phyloP scores from a whole-genome alignment of 2,888 invertebrate genomes.

The Lamproptera curius region DNA sequence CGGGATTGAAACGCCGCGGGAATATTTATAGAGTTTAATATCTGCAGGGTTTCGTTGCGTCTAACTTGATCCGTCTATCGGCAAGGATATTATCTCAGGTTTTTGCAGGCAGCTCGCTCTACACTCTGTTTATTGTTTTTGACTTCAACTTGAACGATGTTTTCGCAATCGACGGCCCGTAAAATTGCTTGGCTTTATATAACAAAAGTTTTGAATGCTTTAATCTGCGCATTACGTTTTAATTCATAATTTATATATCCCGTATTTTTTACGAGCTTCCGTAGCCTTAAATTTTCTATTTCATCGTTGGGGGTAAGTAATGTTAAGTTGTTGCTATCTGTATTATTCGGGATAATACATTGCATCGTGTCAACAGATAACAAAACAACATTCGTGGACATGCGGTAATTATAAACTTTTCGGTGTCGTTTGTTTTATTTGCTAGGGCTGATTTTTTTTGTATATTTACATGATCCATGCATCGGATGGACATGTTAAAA shows the following conservation, averaged over 20 bases:
- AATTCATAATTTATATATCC: conserved; percentile 18
- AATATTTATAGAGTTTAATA: conserved; percentile 66
- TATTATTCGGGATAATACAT: no score
- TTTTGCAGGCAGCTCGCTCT: conserved; percentile 37
- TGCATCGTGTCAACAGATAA: no score
- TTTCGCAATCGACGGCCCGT: conserved; percentile 31
- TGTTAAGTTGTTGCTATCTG: no score
- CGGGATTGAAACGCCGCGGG: conserved; percentile 53
- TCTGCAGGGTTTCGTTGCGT: conserved; percentile 34
- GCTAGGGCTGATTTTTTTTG: no score
- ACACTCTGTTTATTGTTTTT: conserved; percentile 52
- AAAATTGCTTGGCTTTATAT: conserved; percentile 28
- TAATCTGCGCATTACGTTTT: conserved; percentile 22
- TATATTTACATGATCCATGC: no score
- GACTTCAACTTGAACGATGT: conserved; percentile 47
- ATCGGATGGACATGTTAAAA: no score
- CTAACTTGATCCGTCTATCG: conserved; percentile 27
- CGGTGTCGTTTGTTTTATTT: no score
- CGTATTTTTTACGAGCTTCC: conserved; percentile 1
- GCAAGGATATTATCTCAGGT: conserved; percentile 46
- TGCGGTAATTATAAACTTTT: no score
- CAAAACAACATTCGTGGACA: no score
- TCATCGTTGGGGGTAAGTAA: no score
- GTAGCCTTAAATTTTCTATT: no score
- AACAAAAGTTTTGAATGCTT: conserved; percentile 25